A percentile compares a stretch with the other conserved stretches of the same genome.
These are phyloP conservation scores for Gallinago paraguaiae DNA, from an alignment of 2,113 vertebrate genomes.

Conservation along the genomic window DNA sequence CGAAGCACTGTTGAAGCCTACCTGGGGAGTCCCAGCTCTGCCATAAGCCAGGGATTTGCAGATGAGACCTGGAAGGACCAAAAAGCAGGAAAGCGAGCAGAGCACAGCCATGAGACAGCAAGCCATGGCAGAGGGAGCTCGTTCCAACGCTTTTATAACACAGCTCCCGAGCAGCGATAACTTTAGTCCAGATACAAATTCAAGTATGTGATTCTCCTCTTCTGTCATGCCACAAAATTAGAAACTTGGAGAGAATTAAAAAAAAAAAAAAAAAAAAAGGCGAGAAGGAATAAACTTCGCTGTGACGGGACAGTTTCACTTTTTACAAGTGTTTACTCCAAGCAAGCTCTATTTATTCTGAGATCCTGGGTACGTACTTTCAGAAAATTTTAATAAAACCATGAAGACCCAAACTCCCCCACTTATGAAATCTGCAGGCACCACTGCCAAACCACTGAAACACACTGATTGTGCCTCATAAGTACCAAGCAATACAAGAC, in stretches of 20 bases:
- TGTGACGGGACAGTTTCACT: neutral
- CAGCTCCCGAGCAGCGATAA: neutral
- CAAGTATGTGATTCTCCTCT: rapidly evolving
- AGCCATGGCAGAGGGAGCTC: neutral
- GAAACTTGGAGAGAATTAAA: neutral
- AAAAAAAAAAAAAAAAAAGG: neutral
- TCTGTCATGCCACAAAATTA: neutral
- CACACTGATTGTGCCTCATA: rapidly evolving
- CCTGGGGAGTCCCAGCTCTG: neutral
- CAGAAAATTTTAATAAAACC: neutral
- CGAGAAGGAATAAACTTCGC: neutral
- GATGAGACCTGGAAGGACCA: neutral
- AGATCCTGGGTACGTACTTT: neutral
- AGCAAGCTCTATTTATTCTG: neutral
- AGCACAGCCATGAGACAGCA: rapidly evolving
- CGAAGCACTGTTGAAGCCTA: neutral
- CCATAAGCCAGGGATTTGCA: rapidly evolving
- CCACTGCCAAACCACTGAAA: neutral
- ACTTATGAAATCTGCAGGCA: neutral
- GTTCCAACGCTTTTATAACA: rapidly evolving
- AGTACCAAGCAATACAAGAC: neutral
- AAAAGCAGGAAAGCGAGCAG: neutral
- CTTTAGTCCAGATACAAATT: neutral
- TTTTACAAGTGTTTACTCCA: neutral
- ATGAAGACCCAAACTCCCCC: neutral